Evolutionary conservation across 2,888 invertebrate genomes (phyloP), one percentile per base, ranked within the genome.

Genomic region (Dascillus cervinus): DNA sequence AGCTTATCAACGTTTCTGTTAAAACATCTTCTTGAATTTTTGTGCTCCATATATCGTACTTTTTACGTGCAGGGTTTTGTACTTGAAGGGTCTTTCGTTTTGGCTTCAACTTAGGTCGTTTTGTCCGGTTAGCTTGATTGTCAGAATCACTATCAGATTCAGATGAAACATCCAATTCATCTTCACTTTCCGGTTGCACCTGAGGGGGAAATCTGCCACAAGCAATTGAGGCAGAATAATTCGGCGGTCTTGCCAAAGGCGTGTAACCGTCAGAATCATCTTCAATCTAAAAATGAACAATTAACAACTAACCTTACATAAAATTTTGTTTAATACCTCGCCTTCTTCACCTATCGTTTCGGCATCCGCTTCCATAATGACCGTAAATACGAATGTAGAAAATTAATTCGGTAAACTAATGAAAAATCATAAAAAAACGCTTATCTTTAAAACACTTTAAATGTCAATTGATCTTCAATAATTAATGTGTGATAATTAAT

Each of bases 11-110:
- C 48, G 84, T 80, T 56, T 87, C 82, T 13, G 82, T 79, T 29
- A 90, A 63, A 0, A 82, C 71, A 46, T 88, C 87, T 57, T 89
- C 88, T 66, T 87, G 78, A n/a, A 72, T 61, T 40, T 72, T 70
- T 2, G 67, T 65, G 44, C 73, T 70, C 89, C 89, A 90, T 43
- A 89, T 73, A 60, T 83, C 82, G 53, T 86, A 87, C 60, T 81
- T 81, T 34, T 77, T 79, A 40, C 25, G 24, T 46, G 71, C 76
- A 53, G 24, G 61, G 59, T 32, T 61, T 53, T 26, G 58, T 53
- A 21, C 61, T 22, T 35, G 46, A 39, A 53, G 68, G 3, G 65
- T 60, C 34, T 68, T 47, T 29, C 72, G 67, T 44, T 65, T 68
- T 8, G 59, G 46, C 37, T 64, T 65, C 10, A 69, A 52, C 54